These are phyloP conservation scores for Tipula helvola DNA, from an alignment of 2,888 invertebrate genomes.

Conservation along the genomic window DNA sequence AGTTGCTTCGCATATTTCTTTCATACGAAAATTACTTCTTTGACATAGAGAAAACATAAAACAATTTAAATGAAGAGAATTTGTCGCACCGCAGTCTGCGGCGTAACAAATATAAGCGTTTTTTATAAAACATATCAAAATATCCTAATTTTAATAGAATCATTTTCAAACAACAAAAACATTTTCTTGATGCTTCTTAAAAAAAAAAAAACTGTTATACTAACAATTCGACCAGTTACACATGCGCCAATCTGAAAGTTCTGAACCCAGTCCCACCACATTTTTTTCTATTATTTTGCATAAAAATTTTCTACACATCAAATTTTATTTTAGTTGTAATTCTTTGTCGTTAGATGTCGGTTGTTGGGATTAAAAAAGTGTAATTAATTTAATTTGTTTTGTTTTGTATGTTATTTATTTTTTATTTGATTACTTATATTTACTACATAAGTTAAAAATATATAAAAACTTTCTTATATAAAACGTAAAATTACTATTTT, in stretches of 20 bases:
- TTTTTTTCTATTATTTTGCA: background rate
- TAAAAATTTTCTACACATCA: background rate
- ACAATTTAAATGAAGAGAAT: no score
- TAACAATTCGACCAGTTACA: background rate
- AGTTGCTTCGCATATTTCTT: no score
- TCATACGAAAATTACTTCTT: no score
- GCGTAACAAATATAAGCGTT: no score
- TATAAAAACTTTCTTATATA: background rate
- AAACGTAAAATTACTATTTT: background rate
- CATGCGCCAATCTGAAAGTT: background rate
- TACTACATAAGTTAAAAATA: background rate
- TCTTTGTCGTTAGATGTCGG: background rate
- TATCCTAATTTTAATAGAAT: no score
- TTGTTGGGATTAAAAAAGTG: background rate
- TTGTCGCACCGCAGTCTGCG: no score
- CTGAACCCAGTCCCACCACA: background rate
- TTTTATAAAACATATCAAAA: no score
- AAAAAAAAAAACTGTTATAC: background rate
- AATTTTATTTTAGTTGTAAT: background rate
- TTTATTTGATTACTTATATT: background rate
- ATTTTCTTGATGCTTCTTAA: no score
- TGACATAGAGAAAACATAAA: no score
- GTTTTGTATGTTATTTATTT: background rate
- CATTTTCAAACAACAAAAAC: no score
- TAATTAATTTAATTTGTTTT: background rate